A percentile compares a stretch with the other conserved stretches of the same genome.
phyloP scores from a whole-genome alignment of 1,140 invertebrate species.

The Orius laevigatus region DNA sequence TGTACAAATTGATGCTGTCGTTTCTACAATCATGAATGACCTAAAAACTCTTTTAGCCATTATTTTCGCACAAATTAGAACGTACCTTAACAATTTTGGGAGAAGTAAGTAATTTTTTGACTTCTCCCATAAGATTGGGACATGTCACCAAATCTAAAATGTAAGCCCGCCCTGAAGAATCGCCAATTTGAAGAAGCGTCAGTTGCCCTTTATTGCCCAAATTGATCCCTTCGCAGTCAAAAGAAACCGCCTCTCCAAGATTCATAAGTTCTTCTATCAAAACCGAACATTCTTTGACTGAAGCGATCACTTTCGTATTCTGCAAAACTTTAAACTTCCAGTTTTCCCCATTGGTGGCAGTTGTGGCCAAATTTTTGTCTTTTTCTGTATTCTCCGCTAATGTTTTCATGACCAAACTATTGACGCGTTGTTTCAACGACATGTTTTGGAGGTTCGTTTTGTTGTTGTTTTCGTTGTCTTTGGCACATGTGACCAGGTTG shows the following conservation, averaged over 20 bases:
- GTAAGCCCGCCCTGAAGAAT: slow-evolving; percentile 56
- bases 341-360: slow-evolving; percentile 36
- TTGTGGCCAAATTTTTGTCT: slow-evolving; percentile 39
- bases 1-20: slow-evolving; percentile 74
- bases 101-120: slow-evolving; percentile 66
- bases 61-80: too few species aligned
- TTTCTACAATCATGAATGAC: slow-evolving; percentile 89
- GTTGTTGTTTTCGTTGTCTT: slow-evolving; percentile 13
- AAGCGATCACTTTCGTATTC: slow-evolving; percentile 59
- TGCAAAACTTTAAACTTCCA: slow-evolving; percentile 69
- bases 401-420: slow-evolving; percentile 72
- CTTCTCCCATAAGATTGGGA: slow-evolving; percentile 61
- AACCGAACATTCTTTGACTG: slow-evolving; percentile 53
- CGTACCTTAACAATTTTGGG: slow-evolving; percentile 66
- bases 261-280: slow-evolving; percentile 60
- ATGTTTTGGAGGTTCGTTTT: slow-evolving; percentile 35
- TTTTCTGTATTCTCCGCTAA: slow-evolving; percentile 77
- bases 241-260: slow-evolving; percentile 46
- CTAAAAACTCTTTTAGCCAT: slow-evolving; percentile 31
- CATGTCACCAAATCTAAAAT: slow-evolving; percentile 82
- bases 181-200: slow-evolving; percentile 74
- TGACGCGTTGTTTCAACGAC: slow-evolving; percentile 70
- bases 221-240: slow-evolving; percentile 86
- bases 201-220: slow-evolving; percentile 66
- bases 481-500: slow-evolving; percentile 57